These are phyloP conservation scores for Marcusenius ussheri DNA, from an alignment of 2,113 vertebrate genomes.

Conservation along the genomic window DNA sequence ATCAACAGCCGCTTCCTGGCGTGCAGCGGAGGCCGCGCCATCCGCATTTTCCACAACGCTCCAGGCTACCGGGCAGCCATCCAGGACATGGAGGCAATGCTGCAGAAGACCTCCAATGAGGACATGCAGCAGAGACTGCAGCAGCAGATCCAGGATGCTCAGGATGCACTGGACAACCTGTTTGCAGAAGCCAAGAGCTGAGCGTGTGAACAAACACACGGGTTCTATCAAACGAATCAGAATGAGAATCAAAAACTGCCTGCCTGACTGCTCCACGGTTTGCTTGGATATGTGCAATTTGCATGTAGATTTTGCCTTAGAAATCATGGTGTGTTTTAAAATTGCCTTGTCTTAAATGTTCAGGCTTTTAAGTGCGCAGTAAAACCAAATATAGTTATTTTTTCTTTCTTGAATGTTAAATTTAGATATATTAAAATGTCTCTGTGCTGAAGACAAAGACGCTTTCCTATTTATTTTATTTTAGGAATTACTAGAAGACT, in stretches of 20 bases:
- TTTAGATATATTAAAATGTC: neutral
- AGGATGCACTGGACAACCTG: constrained; percentile 65
- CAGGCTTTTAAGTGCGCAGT: neutral
- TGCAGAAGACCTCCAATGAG: constrained; percentile 73
- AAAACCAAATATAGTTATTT: neutral
- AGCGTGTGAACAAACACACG: neutral
- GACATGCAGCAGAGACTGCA: constrained; percentile 77
- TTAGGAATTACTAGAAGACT: neutral
- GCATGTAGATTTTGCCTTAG: constrained; percentile 54
- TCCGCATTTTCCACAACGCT: constrained; percentile 79
- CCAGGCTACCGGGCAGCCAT: constrained; percentile 76
- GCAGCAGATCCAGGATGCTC: constrained; percentile 74
- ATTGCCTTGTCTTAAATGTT: neutral
- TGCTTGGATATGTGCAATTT: constrained; percentile 18
- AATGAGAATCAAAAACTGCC: neutral
- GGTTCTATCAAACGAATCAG: neutral
- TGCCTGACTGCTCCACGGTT: neutral
- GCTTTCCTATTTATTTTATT: neutral
- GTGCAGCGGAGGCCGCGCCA: constrained; percentile 75
- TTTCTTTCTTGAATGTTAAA: neutral
- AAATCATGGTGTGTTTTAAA: constrained; percentile 37
- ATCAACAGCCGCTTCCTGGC: constrained; percentile 71
- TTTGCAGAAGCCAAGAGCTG: constrained; percentile 49
- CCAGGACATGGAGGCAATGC: constrained; percentile 75
- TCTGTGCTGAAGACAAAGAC: neutral